These are phyloP conservation scores for Antheraea assamensis DNA, from an alignment of 2,888 invertebrate genomes.

Conservation along the genomic window DNA sequence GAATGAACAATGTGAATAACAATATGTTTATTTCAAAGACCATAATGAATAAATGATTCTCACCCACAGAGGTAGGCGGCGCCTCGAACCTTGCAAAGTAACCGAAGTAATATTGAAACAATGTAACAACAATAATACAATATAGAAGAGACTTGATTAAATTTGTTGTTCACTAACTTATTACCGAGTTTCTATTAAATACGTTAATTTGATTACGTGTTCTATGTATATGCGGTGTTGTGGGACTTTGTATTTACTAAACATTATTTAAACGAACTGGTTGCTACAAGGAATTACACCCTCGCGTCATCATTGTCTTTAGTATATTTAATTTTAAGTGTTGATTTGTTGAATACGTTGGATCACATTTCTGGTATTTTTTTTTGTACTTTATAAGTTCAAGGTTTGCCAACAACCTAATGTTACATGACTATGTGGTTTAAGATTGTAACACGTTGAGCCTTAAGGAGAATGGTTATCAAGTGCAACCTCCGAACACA, in stretches of 20 bases:
- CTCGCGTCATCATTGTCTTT: too few relatives aligned
- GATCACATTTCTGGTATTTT: too few relatives aligned
- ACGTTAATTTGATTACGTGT: conserved; percentile 10
- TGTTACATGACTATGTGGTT: too few relatives aligned
- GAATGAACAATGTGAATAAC: background rate
- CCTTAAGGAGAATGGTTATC: too few relatives aligned
- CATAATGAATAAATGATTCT: background rate
- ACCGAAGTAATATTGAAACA: conserved; percentile 11
- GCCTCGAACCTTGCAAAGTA: background rate
- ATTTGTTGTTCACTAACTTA: conserved; percentile 15
- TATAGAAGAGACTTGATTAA: conserved; percentile 16
- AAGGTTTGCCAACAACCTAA: too few relatives aligned
- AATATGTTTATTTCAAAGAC: background rate
- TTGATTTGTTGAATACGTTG: too few relatives aligned
- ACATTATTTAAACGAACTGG: background rate
- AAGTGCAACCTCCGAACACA: too few relatives aligned
- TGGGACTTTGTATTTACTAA: background rate
- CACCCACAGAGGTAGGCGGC: background rate
- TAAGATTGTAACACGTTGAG: too few relatives aligned
- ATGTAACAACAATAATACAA: conserved; percentile 9
- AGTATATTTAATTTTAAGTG: too few relatives aligned
- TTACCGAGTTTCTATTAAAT: conserved; percentile 8
- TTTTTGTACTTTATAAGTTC: too few relatives aligned
- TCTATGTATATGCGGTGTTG: conserved; percentile 1
- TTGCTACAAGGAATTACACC: too few relatives aligned